These are phyloP conservation scores for Campylomormyrus tamandua DNA, from an alignment of 2,113 vertebrate genomes.

Conservation along the genomic window DNA sequence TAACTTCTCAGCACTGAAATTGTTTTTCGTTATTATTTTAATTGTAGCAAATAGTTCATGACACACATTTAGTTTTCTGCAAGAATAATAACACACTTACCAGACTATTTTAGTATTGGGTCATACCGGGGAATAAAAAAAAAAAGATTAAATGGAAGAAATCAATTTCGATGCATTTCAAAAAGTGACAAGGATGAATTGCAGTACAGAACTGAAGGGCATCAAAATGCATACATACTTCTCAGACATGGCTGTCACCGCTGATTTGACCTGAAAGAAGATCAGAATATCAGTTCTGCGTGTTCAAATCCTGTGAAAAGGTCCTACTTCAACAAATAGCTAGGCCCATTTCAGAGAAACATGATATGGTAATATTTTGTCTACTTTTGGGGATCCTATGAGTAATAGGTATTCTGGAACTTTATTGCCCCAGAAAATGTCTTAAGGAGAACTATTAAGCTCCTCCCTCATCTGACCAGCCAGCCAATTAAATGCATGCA, in stretches of 20 bases:
- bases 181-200: background rate
- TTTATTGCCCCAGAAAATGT: background rate
- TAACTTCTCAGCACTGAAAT: background rate
- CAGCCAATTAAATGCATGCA: background rate
- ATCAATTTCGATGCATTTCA: background rate
- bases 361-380: background rate
- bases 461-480: background rate
- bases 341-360: background rate
- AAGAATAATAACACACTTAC: conserved; percentile 37
- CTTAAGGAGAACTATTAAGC: background rate
- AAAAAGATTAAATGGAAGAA: conserved; percentile 20
- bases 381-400: background rate
- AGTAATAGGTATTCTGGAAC: background rate
- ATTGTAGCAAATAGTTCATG: background rate
- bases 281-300: background rate
- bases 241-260: conserved; percentile 55
- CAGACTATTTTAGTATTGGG: conserved; percentile 22
- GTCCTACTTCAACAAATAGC: background rate
- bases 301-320: background rate
- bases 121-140: background rate
- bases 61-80: background rate
- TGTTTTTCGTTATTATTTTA: background rate
- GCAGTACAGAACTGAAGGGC: background rate
- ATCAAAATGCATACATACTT: conserved; percentile 47
- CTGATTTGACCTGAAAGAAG: conserved; percentile 29